A percentile compares a stretch with the other conserved stretches of the same genome.
Evolutionary conservation across 2,113 vertebrate species (phyloP).

Genomic region (Guaruba guarouba): DNA sequence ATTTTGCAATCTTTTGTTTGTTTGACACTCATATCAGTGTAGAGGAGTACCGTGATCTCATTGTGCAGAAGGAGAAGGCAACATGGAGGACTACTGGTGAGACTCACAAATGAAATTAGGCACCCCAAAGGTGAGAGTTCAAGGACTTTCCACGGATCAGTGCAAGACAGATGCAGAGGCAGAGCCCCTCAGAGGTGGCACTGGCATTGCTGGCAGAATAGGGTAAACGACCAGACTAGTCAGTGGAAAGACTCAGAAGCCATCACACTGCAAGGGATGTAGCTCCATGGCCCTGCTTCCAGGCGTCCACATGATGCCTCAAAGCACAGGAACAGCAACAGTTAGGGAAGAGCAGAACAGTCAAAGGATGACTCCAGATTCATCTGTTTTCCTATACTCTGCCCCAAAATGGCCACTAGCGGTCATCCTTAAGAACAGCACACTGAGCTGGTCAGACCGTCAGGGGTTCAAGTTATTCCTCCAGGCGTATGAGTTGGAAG

Average conservation of each 20-base stretch:
- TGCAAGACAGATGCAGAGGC: not conserved
- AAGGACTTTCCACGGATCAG: not conserved
- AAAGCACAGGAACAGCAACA: not conserved
- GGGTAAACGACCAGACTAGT: fast-evolving
- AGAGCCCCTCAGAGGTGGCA: not conserved
- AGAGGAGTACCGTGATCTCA: fast-evolving
- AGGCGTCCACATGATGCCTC: not conserved
- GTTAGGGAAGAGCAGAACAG: not conserved
- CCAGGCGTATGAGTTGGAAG: fast-evolving
- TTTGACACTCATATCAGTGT: not conserved
- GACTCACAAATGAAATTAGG: not conserved
- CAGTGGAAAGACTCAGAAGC: not conserved
- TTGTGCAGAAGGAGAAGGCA: not conserved
- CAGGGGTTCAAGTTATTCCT: not conserved
- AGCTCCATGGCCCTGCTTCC: fast-evolving
- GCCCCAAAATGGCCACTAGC: not conserved
- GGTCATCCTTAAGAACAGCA: not conserved
- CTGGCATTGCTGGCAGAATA: not conserved
- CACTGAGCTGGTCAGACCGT: not conserved
- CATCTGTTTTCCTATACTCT: not conserved
- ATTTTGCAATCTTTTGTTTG: not conserved
- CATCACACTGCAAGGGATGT: not conserved
- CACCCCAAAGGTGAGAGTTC: not conserved
- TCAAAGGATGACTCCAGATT: not conserved
- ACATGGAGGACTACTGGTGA: not conserved